Evolutionary conservation across 2,797 vertebrate species (phyloP).

Genomic region (Lagorchestes hirsutus): DNA sequence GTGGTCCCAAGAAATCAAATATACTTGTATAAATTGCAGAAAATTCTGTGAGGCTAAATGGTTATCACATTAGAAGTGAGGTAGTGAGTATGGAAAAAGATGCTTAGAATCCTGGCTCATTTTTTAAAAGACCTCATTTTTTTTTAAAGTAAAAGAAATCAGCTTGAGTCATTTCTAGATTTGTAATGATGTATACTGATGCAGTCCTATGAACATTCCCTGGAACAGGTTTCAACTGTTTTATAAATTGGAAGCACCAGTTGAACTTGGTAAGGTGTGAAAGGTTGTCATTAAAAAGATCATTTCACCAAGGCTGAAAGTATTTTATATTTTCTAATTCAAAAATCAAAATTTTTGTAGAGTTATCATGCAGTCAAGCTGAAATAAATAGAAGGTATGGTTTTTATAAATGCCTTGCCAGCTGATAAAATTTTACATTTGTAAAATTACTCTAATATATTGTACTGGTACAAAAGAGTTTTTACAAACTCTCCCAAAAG

Average conservation of each 20-base stretch:
- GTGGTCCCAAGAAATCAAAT: constrained; percentile 31
- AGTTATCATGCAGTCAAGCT: constrained; percentile 96
- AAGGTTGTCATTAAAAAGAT: constrained; percentile 85
- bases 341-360: constrained; percentile 94
- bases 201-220: constrained; percentile 74
- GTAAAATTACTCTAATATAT: constrained; percentile 90
- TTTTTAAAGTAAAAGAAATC: constrained; percentile 76
- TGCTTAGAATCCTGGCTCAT: constrained; percentile 77
- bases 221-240: constrained; percentile 81
- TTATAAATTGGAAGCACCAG: constrained; percentile 82
- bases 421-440: constrained; percentile 90
- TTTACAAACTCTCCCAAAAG: constrained; percentile 80
- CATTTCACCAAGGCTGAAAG: constrained; percentile 88
- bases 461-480: constrained; percentile 90
- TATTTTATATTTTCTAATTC: constrained; percentile 90
- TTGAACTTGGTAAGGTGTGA: constrained; percentile 87
- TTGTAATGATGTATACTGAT: constrained; percentile 83
- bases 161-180: constrained; percentile 74
- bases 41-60: constrained; percentile 66
- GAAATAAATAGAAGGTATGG: constrained; percentile 93
- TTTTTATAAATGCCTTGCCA: constrained; percentile 98
- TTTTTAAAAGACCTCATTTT: constrained; percentile 76
- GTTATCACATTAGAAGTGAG: constrained; percentile 72
- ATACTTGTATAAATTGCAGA: neutral
- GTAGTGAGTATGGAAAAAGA: constrained; percentile 70